Evolutionary conservation across 2,888 invertebrate genomes (phyloP).

Genomic region (Limenitis camilla): DNA sequence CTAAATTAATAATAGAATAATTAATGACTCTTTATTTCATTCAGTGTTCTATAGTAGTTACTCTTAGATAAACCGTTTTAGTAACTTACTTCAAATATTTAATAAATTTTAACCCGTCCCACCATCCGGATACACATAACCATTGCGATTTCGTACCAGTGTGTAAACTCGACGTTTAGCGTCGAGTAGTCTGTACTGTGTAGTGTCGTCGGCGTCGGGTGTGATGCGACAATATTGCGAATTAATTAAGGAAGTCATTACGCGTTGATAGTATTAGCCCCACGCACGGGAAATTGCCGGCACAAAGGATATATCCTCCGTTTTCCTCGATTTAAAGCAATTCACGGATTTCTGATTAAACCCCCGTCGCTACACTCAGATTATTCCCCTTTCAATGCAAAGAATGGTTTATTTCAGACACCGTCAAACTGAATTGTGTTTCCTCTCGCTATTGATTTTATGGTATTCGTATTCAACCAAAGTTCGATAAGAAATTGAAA

Average conservation of each 20-base stretch:
- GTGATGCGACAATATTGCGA: conserved; percentile 49
- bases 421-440: conserved; percentile 72
- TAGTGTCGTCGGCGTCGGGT: conserved; percentile 2
- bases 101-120: background rate
- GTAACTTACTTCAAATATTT: background rate
- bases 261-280: conserved; percentile 68
- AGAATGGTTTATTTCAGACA: conserved; percentile 73
- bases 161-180: background rate
- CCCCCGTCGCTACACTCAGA: conserved; percentile 69
- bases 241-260: conserved; percentile 75
- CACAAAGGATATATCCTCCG: conserved; percentile 74
- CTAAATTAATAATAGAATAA: too few relatives aligned
- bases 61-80: background rate
- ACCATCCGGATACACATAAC: background rate
- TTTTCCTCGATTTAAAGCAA: conserved; percentile 75
- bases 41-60: too few relatives aligned
- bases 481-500: conserved; percentile 4
- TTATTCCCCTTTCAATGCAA: conserved; percentile 73
- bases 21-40: too few relatives aligned
- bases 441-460: conserved; percentile 66
- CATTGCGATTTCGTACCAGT: background rate
- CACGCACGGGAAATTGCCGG: conserved; percentile 71
- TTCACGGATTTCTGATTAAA: conserved; percentile 73
- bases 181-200: too few relatives aligned
- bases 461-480: conserved; percentile 26